Evolutionary conservation across 2,113 vertebrate species (phyloP), one percentile per base, ranked within the genome.

Genomic region (Dinomys branickii): DNA sequence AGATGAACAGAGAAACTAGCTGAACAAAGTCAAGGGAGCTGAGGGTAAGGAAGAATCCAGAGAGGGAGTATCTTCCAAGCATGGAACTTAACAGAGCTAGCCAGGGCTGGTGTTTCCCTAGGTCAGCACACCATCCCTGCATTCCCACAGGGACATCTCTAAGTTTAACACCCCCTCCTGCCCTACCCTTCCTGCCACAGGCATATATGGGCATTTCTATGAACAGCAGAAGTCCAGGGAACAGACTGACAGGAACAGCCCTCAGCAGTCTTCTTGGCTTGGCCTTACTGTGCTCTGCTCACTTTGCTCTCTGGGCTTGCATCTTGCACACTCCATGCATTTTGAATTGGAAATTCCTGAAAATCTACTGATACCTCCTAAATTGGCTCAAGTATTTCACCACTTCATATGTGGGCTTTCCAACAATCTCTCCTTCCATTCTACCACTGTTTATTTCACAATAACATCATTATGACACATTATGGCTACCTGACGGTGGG

Each of bases 1-100:
- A 80, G 50, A 94, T 80, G 78, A 92, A 81, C 4, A 33, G 9
- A 58, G 22, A 50, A 14, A 73, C n/a, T 95, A 77, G 61, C 82
- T 94, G 63, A 10, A 47, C 30, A 54, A 56, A 69, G 35, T 86
- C 84, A 47, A 56, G 16, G 26, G 73, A 93, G 22, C 19, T 1
- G 56, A 11, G 59, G 33, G n/a, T 33, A 17, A 95, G 26, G 35
- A 90, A 67, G 71, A 61, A 75, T 17, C 24, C 50, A 78, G 10
- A 20, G 10, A 91, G 19, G 4, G 35, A 50, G 9, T 3, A 0
- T 96, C 71, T 92, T 92, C 75, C 90, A 82, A 94, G 47, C 20
- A 2, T 0, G 50, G 16, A 86, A 47, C n/a, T 88, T 44, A 10
- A 41, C 7, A 85, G 35, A 44, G 12, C n/a, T 47, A 26, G 2